phyloP scores from a whole-genome alignment of 1,140 invertebrate genomes.

The Phocides pigmalion region DNA sequence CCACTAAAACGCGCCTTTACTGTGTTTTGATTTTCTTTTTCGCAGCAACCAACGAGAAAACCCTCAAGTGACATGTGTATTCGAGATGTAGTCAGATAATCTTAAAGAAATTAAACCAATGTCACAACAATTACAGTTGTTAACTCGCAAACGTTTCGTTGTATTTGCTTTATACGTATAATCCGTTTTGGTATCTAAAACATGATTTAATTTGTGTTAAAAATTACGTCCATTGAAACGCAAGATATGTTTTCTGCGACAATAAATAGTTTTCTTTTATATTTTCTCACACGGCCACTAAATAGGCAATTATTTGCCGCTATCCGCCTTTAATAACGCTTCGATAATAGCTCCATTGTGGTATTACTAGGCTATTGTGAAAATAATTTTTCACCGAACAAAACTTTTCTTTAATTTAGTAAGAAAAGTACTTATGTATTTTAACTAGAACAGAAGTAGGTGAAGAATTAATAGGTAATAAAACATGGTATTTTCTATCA shows the following conservation, averaged over 20 bases:
- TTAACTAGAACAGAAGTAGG: too few species aligned
- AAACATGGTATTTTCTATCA: too few species aligned
- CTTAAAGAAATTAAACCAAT: constrained; percentile 20
- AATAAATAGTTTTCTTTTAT: constrained; percentile 15
- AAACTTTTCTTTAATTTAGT: constrained; percentile 12
- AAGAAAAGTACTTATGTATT: constrained; percentile 1
- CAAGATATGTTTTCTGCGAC: constrained; percentile 11
- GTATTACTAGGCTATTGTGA: constrained; percentile 20
- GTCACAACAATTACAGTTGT: constrained; percentile 6
- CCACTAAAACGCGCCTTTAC: constrained; percentile 68
- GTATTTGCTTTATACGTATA: neutral
- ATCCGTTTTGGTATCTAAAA: neutral
- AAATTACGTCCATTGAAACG: constrained; percentile 5
- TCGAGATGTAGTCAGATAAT: constrained; percentile 43
- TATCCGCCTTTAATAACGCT: constrained; percentile 28
- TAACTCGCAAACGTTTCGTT: neutral
- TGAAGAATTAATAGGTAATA: too few species aligned
- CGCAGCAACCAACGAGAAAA: constrained; percentile 32
- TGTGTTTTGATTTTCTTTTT: constrained; percentile 71
- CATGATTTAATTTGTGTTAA: neutral
- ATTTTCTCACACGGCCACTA: constrained; percentile 22
- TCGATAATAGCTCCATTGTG: constrained; percentile 27
- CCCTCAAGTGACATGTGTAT: constrained; percentile 46
- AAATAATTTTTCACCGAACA: constrained; percentile 20
- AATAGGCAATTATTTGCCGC: constrained; percentile 20